Base-by-base conservation (phyloP, 2,797 vertebrate species). In the Acestrorhynchus altus region DNA sequence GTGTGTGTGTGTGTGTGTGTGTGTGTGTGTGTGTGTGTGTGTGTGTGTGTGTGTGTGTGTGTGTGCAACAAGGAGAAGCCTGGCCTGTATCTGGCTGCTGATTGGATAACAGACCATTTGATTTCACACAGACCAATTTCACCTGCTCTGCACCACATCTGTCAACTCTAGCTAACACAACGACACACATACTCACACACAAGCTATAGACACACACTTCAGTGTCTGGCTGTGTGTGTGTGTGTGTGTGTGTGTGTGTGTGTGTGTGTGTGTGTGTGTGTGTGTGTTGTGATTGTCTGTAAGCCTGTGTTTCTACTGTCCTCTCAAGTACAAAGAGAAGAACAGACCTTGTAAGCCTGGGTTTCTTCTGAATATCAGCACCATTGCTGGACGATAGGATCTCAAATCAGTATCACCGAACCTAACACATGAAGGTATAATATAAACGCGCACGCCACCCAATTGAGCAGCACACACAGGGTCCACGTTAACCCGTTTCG, bases 71-170 rank as follows among this genome's bases (percentile, higher is more conserved):
- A 16, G 16, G 13, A 40, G 16, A 61, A 39, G 64, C 20, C 65
- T 40, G 35, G 8, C 44, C 16, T 15, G 24, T 49, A 49, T 49
- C 65, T 28, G 44, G 42, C 44, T n/a, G 9, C 65, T 67, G 65
- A 67, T 28, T 67, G 65, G 44, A 67, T 66, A 66, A 66, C 13
- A 46, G 40, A 26, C 64, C 40, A 46, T 66, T 65, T 20, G 11
- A 65, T 65, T 65, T 46, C 61, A 64, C 64, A 46, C 64, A 66
- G 64, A 46, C 40, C 64, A 40, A 66, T 47, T 66, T 66, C 64
- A 66, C 42, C 64, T 18, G 42, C 40, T 65, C 40, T 15, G 20
- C 46, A 31, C n/a, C 8, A 26, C 65, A 26, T 67, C 65, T 31
- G 24, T 67, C 44, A 57, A 44, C n/a, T 65, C n/a, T n/a, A 42